Conservation (phyloP, 2,888 invertebrate species). For the Tenthredo distinguenda region DNA sequence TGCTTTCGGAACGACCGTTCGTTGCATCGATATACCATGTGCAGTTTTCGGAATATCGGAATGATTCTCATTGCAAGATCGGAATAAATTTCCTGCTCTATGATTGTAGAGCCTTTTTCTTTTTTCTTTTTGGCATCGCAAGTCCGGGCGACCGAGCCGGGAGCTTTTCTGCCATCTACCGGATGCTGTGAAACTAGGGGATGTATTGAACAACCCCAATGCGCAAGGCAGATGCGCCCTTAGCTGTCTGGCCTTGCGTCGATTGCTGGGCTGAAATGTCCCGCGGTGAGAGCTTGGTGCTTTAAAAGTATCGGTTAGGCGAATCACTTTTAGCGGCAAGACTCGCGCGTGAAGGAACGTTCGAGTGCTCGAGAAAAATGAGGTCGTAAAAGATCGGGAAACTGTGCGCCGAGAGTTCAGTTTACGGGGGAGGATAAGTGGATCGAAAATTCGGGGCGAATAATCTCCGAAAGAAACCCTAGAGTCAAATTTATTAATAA, state of each 20-base stretch:
- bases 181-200: conserved; percentile 73
- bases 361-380: conserved; percentile 30
- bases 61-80: not conserved
- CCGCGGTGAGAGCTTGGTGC: conserved; percentile 31
- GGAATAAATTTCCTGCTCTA: not conserved
- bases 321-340: conserved; percentile 33
- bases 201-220: conserved; percentile 77
- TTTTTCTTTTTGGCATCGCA: conserved; percentile 39
- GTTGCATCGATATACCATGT: not conserved
- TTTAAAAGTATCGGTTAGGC: conserved; percentile 45
- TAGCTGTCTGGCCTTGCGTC: conserved; percentile 46
- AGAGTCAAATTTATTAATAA: not conserved
- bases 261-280: conserved; percentile 26
- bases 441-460: not conserved
- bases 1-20: not conserved
- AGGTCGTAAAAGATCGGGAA: conserved; percentile 26
- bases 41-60: not conserved
- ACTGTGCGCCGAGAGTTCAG: conserved; percentile 1
- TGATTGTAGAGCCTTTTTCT: not conserved
- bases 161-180: conserved; percentile 73
- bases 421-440: conserved; percentile 36
- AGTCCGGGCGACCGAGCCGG: not conserved
- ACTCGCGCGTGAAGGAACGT: conserved; percentile 31
- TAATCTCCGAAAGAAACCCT: not conserved
- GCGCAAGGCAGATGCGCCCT: conserved; percentile 76